Percentiles rank a stretch among this genome's conserved stretches.
Conservation (phyloP, 1,140 invertebrate species). For the Coboldia fuscipes region DNA sequence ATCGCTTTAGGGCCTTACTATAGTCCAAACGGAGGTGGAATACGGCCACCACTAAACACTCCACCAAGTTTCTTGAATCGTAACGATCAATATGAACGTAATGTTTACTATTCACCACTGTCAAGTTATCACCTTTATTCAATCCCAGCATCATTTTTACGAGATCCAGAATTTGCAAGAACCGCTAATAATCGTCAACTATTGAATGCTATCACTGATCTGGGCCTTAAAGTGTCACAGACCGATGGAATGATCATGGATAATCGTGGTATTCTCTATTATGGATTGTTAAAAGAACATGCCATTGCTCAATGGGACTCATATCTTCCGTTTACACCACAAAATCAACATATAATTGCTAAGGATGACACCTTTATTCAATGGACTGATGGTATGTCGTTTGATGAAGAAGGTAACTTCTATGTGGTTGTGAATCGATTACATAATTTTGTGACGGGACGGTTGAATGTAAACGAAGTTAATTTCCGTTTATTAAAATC, state of each 20-base stretch:
- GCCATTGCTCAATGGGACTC: constrained; percentile 44
- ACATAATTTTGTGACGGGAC: constrained; percentile 32
- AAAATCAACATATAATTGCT: constrained; percentile 32
- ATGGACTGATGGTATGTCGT: constrained; percentile 47
- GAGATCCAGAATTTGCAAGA: constrained; percentile 23
- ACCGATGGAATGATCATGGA: constrained; percentile 37
- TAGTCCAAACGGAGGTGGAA: constrained; percentile 6
- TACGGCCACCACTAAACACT: background rate
- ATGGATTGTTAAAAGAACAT: constrained; percentile 36
- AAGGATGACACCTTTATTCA: constrained; percentile 38
- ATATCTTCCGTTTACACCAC: constrained; percentile 9
- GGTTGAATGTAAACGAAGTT: constrained; percentile 24
- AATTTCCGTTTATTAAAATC: constrained; percentile 37
- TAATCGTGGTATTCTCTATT: constrained; percentile 36
- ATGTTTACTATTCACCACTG: constrained; percentile 38
- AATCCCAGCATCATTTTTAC: constrained; percentile 29
- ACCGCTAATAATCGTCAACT: constrained; percentile 13
- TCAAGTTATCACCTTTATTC: constrained; percentile 38
- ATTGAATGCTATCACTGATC: constrained; percentile 21
- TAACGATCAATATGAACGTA: constrained; percentile 22
- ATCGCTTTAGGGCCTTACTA: constrained; percentile 37
- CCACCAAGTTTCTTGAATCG: constrained; percentile 13
- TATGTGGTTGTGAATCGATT: constrained; percentile 42
- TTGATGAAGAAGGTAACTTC: constrained; percentile 36
- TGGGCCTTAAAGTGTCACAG: constrained; percentile 37